phyloP scores from a whole-genome alignment of 2,797 vertebrate species.

The Sebastes taczanowskii region DNA sequence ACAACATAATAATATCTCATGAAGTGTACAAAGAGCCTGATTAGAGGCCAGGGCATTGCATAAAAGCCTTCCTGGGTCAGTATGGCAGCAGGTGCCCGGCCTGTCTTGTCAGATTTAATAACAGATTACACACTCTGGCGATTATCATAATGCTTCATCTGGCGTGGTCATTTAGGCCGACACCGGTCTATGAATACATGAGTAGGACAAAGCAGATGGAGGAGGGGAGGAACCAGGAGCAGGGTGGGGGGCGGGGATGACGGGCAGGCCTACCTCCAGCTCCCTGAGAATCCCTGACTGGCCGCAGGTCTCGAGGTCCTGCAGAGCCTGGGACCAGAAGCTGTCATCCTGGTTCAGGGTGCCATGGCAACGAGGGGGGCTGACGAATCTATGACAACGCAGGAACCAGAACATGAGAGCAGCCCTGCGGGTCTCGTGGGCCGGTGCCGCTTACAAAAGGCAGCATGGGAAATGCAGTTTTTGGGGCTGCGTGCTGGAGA shows the following conservation, averaged over 20 bases:
- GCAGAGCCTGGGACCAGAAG: constrained; percentile 97
- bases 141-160: constrained; percentile 74
- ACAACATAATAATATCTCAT: not conserved
- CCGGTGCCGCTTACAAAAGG: constrained; percentile 69
- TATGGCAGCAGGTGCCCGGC: constrained; percentile 57
- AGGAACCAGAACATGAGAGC: constrained; percentile 94
- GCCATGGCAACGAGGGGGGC: constrained; percentile 88
- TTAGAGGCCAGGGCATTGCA: constrained; percentile 26
- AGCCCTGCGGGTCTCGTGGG: constrained; percentile 65
- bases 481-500: constrained; percentile 38
- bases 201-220: constrained; percentile 54
- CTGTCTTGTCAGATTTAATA: constrained; percentile 71
- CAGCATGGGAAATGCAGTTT: constrained; percentile 81
- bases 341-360: constrained; percentile 89
- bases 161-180: constrained; percentile 55
- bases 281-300: constrained; percentile 98
- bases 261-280: constrained; percentile 89
- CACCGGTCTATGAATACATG: constrained; percentile 78
- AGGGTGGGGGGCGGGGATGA: not conserved
- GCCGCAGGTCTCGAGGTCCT: constrained; percentile 98
- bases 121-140: constrained; percentile 68
- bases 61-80: constrained; percentile 24
- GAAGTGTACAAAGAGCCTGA: constrained; percentile 8
- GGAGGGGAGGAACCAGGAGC: constrained; percentile 1
- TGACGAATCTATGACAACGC: constrained; percentile 95